Base-by-base conservation (phyloP, 2,113 vertebrate genomes). In the Hydrolagus affinis region DNA sequence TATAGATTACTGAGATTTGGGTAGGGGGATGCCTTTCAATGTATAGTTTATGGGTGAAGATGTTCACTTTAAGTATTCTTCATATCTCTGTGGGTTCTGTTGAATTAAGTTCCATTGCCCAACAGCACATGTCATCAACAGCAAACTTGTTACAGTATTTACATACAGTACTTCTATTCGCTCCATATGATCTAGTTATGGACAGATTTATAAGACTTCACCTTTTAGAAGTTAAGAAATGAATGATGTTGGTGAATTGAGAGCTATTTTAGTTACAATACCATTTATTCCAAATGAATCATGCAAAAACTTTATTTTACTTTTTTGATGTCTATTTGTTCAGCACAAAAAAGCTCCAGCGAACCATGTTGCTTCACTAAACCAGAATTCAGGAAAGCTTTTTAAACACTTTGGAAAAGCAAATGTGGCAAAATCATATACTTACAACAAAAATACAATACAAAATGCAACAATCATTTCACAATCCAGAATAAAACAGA, bases 391-490 rank as follows among this genome's bases (percentile, higher is more conserved):
- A 87, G 91, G 90, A 91, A 80, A 90, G 90, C 90, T 91, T 92
- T 92, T 89, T 88, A 95, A 94, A 95, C 89, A n/a, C 90, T 87
- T 87, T 89, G 90, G 93, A 95, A 93, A 90, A 94, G 93, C 91
- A 92, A 92, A 91, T 91, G 89, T 85, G 86, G 87, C 92, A 93
- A 92, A 92, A 94, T 91, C 92, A 91, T 93, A 93, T 93, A 95
- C 95, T 94, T 93, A 94, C 94, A 93, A 90, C 92, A 93, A 91
- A 93, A 92, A 94, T 95, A 97, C 95, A 94, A 89, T 94, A 96
- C 95, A 94, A 91, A 91, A 92, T 92, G 92, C 90, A 91, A 93
- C 89, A 92, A 87, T 91, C 91, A 92, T 93, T 91, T 87, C 85
- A 89, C 87, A 89, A 89, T 72, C 85, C 73, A 87, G 89, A 87